phyloP scores from a whole-genome alignment of 2,888 invertebrate species.

The Dryadula phaetusa region DNA sequence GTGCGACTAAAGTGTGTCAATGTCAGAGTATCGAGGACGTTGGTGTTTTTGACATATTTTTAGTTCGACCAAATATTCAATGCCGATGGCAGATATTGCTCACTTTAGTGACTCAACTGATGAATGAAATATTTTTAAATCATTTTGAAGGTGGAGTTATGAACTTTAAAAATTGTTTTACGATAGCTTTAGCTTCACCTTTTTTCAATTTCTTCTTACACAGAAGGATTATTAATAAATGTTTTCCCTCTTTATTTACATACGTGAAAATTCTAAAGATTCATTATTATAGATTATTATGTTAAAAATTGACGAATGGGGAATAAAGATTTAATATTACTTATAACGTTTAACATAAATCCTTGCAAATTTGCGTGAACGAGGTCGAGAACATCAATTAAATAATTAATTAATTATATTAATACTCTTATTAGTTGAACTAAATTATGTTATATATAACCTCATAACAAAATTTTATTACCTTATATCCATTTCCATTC shows the following conservation, averaged over 20 bases:
- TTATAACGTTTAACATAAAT: slow-evolving; percentile 9
- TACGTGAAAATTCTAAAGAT: too few species aligned
- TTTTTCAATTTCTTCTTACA: not conserved
- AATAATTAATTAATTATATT: slow-evolving; percentile 3
- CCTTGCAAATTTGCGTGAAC: slow-evolving; percentile 16
- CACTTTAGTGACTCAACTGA: slow-evolving; percentile 35
- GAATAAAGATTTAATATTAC: not conserved
- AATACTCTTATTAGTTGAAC: not conserved
- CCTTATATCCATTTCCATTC: not conserved
- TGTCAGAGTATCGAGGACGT: slow-evolving; percentile 67
- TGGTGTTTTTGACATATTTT: slow-evolving; percentile 50
- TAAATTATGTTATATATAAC: not conserved
- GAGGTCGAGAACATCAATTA: slow-evolving; percentile 15
- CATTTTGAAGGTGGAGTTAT: not conserved
- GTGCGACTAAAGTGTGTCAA: slow-evolving; percentile 74
- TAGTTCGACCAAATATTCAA: slow-evolving; percentile 46
- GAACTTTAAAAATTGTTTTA: not conserved
- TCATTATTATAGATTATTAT: too few species aligned
- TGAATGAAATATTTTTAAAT: slow-evolving; percentile 33
- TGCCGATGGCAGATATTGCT: slow-evolving; percentile 44
- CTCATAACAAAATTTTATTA: not conserved
- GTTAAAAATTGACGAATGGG: too few species aligned
- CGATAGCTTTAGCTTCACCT: too few species aligned
- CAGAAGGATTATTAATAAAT: not conserved
- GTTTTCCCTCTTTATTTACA: too few species aligned